These are phyloP conservation scores for Pristionchus mayeri DNA, from an alignment of 2,888 invertebrate species.

Conservation along the genomic window DNA sequence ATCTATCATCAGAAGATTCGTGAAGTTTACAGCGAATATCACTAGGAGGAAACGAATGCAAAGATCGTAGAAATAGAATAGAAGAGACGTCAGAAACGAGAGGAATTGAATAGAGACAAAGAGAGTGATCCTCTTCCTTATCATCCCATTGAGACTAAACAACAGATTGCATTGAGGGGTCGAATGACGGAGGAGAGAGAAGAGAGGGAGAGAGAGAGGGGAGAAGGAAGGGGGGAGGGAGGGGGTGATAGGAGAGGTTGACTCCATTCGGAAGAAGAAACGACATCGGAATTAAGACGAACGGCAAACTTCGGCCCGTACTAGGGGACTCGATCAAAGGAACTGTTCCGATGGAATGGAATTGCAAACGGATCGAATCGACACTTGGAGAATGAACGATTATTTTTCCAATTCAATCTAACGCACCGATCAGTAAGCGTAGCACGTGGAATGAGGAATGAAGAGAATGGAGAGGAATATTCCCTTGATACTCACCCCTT, in stretches of 20 bases:
- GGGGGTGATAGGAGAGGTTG: constrained; percentile 4
- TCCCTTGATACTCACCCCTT: constrained; percentile 6
- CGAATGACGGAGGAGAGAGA: background rate
- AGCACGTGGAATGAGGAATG: background rate
- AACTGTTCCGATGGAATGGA: constrained; percentile 6
- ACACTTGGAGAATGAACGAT: too few species aligned
- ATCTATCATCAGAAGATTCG: background rate
- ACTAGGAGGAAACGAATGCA: too few species aligned
- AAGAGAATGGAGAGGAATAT: background rate
- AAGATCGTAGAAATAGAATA: background rate
- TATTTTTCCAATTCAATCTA: too few species aligned
- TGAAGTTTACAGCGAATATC: too few species aligned
- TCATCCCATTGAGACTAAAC: background rate
- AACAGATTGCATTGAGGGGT: background rate
- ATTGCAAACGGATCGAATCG: too few species aligned
- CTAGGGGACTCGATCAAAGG: constrained; percentile 14
- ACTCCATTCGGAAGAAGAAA: constrained; percentile 16
- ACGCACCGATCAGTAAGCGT: too few species aligned
- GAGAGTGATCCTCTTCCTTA: background rate
- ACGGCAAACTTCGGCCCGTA: background rate
- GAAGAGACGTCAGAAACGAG: background rate
- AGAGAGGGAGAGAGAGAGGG: constrained; percentile 14
- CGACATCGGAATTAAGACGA: constrained; percentile 26
- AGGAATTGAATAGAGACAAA: constrained; percentile 1
- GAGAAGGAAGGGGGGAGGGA: background rate